Conservation (phyloP, 2,113 vertebrate species). For the Spilogale gracilis region DNA sequence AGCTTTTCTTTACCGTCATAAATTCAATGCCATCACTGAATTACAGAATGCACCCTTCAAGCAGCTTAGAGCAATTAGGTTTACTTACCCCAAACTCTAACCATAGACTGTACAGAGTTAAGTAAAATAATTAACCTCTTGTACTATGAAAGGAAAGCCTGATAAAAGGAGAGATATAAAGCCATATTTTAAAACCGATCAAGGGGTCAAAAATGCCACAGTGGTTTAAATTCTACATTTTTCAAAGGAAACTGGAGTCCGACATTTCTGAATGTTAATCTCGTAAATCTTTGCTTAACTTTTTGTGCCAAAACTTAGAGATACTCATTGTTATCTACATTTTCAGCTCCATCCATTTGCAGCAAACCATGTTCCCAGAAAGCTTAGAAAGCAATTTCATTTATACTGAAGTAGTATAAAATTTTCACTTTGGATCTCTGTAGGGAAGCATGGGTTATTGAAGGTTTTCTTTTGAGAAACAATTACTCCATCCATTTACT, state of each 20-base stretch:
- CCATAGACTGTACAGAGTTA: neutral
- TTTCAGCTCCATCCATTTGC: conserved; percentile 49
- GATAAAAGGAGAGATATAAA: conserved; percentile 46
- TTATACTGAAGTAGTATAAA: conserved; percentile 73
- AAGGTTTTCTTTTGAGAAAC: conserved; percentile 80
- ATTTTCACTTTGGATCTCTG: conserved; percentile 75
- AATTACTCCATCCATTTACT: conserved; percentile 77
- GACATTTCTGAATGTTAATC: conserved; percentile 38
- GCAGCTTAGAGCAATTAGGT: conserved; percentile 10
- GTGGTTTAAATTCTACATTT: conserved; percentile 43
- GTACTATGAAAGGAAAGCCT: conserved; percentile 7
- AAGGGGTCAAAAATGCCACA: conserved; percentile 46
- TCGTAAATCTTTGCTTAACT: conserved; percentile 40
- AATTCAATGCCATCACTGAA: neutral
- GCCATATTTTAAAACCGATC: conserved; percentile 25
- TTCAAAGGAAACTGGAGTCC: neutral
- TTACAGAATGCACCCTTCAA: conserved; percentile 2
- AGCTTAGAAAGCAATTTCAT: conserved; percentile 72
- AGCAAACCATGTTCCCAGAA: conserved; percentile 62
- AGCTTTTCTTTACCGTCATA: neutral
- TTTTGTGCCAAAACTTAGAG: conserved; percentile 38
- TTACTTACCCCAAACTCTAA: conserved; percentile 39
- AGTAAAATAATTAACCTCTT: conserved; percentile 70
- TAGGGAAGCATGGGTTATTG: conserved; percentile 75
- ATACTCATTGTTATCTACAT: conserved; percentile 25